Evolutionary conservation across 2,113 vertebrate genomes (phyloP).

Genomic region (Heptranchias perlo): DNA sequence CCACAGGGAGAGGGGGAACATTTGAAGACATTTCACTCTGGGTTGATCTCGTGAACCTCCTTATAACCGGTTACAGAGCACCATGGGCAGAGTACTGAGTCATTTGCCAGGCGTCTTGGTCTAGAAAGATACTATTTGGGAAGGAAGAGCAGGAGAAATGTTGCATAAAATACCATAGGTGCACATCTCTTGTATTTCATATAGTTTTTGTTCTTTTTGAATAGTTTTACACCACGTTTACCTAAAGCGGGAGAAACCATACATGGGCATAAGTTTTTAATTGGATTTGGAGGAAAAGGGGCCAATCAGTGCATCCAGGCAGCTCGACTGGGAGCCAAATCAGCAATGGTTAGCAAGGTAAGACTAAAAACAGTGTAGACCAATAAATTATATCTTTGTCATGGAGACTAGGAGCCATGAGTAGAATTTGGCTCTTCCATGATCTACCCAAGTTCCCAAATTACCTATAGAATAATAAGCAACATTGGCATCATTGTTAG

Average conservation of each 20-base stretch:
- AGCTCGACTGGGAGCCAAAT: slow-evolving; percentile 78
- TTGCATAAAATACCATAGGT: neutral
- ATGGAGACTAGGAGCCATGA: neutral
- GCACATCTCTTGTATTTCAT: neutral
- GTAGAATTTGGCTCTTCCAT: neutral
- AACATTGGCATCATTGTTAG: neutral
- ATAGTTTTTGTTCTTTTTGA: slow-evolving; percentile 44
- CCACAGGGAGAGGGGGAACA: neutral
- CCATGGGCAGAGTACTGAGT: neutral
- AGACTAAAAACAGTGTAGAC: slow-evolving; percentile 20
- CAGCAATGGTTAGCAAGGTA: slow-evolving; percentile 90
- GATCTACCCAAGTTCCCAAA: neutral
- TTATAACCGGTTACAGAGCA: too few species aligned
- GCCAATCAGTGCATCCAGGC: slow-evolving; percentile 96
- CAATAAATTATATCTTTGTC: neutral
- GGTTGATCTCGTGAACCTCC: neutral
- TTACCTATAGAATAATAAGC: neutral
- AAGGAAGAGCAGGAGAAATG: neutral
- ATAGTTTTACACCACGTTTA: slow-evolving; percentile 76
- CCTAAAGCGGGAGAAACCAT: slow-evolving; percentile 90
- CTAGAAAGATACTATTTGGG: neutral
- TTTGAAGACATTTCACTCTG: neutral
- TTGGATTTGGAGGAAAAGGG: slow-evolving; percentile 93
- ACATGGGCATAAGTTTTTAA: slow-evolving; percentile 87
- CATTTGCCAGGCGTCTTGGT: neutral